Evolutionary conservation across 2,888 invertebrate genomes (phyloP).

Genomic region (Microctonus brassicae): DNA sequence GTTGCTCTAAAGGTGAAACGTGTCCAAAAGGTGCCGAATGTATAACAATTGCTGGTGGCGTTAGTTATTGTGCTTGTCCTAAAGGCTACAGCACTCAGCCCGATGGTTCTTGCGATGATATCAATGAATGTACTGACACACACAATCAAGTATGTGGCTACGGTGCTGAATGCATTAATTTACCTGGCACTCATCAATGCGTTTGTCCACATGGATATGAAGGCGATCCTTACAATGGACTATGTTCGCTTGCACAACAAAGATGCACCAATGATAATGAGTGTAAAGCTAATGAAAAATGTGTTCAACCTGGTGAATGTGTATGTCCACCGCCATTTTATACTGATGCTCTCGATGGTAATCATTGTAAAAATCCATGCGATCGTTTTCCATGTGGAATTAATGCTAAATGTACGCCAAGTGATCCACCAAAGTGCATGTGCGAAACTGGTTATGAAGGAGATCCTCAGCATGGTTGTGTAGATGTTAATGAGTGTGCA

Average conservation of each 20-base stretch:
- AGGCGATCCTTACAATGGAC: slow-evolving; percentile 85
- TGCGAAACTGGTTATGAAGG: slow-evolving; percentile 90
- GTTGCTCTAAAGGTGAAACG: slow-evolving; percentile 83
- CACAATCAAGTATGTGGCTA: slow-evolving; percentile 82
- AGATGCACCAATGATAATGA: slow-evolving; percentile 86
- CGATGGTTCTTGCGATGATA: slow-evolving; percentile 88
- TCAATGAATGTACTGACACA: slow-evolving; percentile 86
- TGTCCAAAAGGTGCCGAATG: slow-evolving; percentile 92
- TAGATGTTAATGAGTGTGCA: slow-evolving; percentile 88
- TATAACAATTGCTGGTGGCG: slow-evolving; percentile 88
- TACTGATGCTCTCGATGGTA: slow-evolving; percentile 84
- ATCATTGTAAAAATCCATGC: slow-evolving; percentile 91
- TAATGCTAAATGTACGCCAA: slow-evolving; percentile 90
- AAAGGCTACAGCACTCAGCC: slow-evolving; percentile 83
- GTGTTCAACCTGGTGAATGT: slow-evolving; percentile 92
- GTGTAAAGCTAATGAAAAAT: slow-evolving; percentile 89
- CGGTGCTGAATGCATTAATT: slow-evolving; percentile 88
- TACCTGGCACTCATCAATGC: slow-evolving; percentile 83
- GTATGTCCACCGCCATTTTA: slow-evolving; percentile 93
- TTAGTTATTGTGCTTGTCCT: slow-evolving; percentile 94
- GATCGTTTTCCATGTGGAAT: slow-evolving; percentile 91
- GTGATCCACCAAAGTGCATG: slow-evolving; percentile 90
- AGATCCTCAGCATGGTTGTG: slow-evolving; percentile 86
- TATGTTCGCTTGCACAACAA: slow-evolving; percentile 86
- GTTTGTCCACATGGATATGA: slow-evolving; percentile 85